Evolutionary conservation across 37 sponge, comb jelly and placozoan genomes (phyloP), one percentile per base, ranked within the genome.

Genomic region (Trichoplax adhaerens): DNA sequence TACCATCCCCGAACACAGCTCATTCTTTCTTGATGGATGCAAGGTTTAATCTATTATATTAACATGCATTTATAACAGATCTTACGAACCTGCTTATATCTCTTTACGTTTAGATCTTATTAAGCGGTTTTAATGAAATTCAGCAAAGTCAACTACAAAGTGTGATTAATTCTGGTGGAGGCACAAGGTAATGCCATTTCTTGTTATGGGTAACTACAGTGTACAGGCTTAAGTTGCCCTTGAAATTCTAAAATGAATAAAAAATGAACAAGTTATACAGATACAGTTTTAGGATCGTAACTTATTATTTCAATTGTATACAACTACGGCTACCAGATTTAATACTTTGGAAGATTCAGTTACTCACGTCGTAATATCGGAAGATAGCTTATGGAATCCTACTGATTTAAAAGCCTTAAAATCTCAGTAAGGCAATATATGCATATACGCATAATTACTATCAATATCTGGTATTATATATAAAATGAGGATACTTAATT

Each of bases 291-390:
- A 29, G 29, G 29, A 29, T 29, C 5, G 48, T 3, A 62, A 62
- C 4, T 52, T 50, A 50, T 47, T 52, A 70, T 70, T 47, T 70
- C 4, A 12, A 52, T 52, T 10, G 4, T 48, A 5, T 12, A 5
- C 4, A 70, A 4, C 5, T 46, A 10, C 75, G 46, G 2, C 50
- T 2, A 12, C 7, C 65, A 74, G 83, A 65, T 77, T 57, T 48
- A 74, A 80, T 50, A 66, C 64, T 52, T 64, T 87, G 58, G 72
- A 56, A 63, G 71, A 57, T 2, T 50, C 57, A 29, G 71, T 87
- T 56, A 71, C 88, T 7, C 88, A 87, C 67, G 76, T 83, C 6
- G 62, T 87, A 54, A 53, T 83, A 57, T 84, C 62, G 74, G 48
- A 60, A 60, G 62, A 12, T 60, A 12, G 62, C 12, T 60, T 12